Base-by-base conservation (phyloP, 2,888 invertebrate genomes). In the Morpho achilles region DNA sequence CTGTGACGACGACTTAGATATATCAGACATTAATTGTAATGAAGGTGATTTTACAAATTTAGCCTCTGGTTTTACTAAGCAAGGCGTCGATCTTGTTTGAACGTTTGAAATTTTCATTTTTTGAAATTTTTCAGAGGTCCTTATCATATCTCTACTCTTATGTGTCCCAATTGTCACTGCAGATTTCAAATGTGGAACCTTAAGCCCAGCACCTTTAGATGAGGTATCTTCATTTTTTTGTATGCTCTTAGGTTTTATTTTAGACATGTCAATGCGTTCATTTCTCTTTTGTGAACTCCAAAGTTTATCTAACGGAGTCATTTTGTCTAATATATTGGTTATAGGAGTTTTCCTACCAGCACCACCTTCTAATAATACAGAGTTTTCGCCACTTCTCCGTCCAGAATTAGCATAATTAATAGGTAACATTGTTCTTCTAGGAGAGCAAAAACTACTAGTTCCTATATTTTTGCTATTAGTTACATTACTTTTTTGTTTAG, bases 251-350 rank as follows among this genome's bases (percentile, higher is more conserved):
- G 73, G 70, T 69, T 68, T 75, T 49, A 76, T 67, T 79, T 89
- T 90, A 47, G 76, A 63, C 47, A 81, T 59, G 67, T 88, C 86
- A 54, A 88, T 84, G 9, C 80, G 80, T 75, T 88, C 89, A 69
- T 88, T 89, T 65, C 90, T 76, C 69, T 87, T 89, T 69, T 90
- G 89, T 53, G 88, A 78, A 69, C 87, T 83, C 90, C 91, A 91
- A 41, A 91, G 69, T 67, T 93, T 92, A 72, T 93, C 93, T 69
- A 93, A 84, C 3, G 93, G 77, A 32, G 90, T 90, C 0, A 89
- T 84, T 77, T 87, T 88, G 59, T 91, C 91, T 58, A 91, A 73
- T 67, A 91, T 90, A 67, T 84, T 91, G 7, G 91, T 76, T 60
- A 91, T 91, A 7, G 91, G 91, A 7, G 91, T 91, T 72, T 80